Evolutionary conservation across 2,113 vertebrate species (phyloP).

Genomic region (Dicrurus megarhynchus): DNA sequence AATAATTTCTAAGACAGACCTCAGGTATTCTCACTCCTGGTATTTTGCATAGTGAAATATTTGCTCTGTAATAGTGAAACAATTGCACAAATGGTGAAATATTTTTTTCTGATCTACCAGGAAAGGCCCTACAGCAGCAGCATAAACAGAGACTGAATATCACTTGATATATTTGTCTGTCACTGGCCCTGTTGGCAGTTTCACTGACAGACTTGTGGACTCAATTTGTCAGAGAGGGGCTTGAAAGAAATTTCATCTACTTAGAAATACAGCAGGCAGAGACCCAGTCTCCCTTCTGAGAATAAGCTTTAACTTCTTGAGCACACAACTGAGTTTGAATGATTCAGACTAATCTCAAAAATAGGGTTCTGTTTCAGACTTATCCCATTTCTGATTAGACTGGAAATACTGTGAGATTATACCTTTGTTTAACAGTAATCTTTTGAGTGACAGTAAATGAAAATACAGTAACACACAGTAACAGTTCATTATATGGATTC

Average conservation of each 20-base stretch:
- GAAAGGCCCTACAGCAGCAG: background rate
- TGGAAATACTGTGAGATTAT: background rate
- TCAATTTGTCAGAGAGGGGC: background rate
- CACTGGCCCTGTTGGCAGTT: background rate
- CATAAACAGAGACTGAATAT: background rate
- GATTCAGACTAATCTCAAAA: background rate
- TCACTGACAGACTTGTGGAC: background rate
- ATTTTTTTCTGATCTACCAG: background rate
- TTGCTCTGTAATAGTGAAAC: background rate
- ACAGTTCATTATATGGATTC: background rate
- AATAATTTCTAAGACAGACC: background rate
- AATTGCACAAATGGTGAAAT: background rate
- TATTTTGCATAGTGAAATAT: background rate
- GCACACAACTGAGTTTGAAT: background rate
- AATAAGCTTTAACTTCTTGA: background rate
- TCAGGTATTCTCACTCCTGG: background rate
- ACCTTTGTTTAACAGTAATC: background rate
- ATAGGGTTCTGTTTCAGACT: background rate
- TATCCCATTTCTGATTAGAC: background rate
- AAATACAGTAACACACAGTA: background rate
- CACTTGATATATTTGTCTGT: background rate
- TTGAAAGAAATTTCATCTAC: background rate
- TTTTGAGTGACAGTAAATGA: background rate
- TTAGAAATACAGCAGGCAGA: background rate
- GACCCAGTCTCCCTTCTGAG: background rate